phyloP scores from a whole-genome alignment of 92 coral and sea anemone genomes.

The Paragorgia papillata region DNA sequence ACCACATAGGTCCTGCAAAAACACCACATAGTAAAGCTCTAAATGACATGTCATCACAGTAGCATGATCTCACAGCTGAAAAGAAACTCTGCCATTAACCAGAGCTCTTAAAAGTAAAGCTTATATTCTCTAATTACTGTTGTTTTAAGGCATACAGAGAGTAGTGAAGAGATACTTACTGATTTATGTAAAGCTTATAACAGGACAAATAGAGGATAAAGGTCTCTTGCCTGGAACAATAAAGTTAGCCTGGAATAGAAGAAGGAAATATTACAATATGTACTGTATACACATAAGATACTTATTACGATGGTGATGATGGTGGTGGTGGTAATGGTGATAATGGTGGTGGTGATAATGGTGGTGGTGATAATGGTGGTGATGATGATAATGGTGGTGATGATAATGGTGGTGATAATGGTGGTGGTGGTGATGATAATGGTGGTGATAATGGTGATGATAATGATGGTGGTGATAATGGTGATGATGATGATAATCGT shows the following conservation, averaged over 20 bases:
- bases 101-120: no score
- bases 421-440: no score
- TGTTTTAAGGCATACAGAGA: no score
- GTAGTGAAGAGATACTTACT: conserved; percentile 54
- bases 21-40: neutral
- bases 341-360: conserved; percentile 23
- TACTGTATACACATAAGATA: neutral
- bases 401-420: conserved; percentile 26
- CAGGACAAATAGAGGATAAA: conserved; percentile 73
- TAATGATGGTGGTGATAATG: no score
- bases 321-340: neutral
- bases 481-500: neutral
- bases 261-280: neutral
- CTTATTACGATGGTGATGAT: conserved; percentile 14
- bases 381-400: conserved; percentile 5
- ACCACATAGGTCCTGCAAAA: conserved; percentile 78
- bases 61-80: no score
- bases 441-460: conserved; percentile 2
- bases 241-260: conserved; percentile 74
- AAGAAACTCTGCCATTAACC: no score
- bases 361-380: conserved; percentile 15
- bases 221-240: conserved; percentile 87
- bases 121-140: no score
- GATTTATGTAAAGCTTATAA: conserved; percentile 74
- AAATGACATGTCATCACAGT: no score